A percentile compares a stretch with the other conserved stretches of the same genome.
These are phyloP conservation scores for Jaculus jaculus DNA, from an alignment of 2,113 vertebrate genomes.

Conservation along the genomic window DNA sequence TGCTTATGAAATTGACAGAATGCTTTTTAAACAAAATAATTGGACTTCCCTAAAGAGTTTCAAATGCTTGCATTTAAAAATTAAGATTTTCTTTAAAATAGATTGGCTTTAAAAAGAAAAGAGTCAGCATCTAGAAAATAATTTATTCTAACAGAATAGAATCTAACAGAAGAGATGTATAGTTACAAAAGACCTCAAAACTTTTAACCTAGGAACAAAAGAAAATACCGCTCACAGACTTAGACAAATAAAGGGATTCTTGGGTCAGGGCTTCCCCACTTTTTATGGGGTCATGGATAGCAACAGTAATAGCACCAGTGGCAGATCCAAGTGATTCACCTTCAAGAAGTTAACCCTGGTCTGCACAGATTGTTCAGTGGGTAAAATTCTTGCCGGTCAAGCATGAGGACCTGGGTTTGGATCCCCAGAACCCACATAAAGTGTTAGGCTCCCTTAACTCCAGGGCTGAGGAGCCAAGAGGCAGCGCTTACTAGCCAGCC, in stretches of 20 bases:
- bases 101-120: conserved; percentile 63
- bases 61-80: conserved; percentile 39
- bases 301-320: background rate
- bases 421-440: no score
- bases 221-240: background rate
- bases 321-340: background rate
- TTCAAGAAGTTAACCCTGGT: background rate
- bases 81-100: conserved; percentile 47
- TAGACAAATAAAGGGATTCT: background rate
- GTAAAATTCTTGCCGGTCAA: no score
- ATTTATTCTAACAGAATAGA: conserved; percentile 15
- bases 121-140: conserved; percentile 24
- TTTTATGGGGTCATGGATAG: background rate
- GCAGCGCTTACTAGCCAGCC: no score
- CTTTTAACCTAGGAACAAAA: background rate
- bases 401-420: no score
- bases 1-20: conserved; percentile 37
- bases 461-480: no score
- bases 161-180: background rate
- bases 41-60: conserved; percentile 12
- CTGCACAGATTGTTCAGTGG: no score
- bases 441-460: no score
- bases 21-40: conserved; percentile 52
- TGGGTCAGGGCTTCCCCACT: background rate
- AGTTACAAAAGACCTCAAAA: background rate